Evolutionary conservation across 2,113 vertebrate species (phyloP), one percentile per base, ranked within the genome.

Genomic region (Seriola aureovittata): DNA sequence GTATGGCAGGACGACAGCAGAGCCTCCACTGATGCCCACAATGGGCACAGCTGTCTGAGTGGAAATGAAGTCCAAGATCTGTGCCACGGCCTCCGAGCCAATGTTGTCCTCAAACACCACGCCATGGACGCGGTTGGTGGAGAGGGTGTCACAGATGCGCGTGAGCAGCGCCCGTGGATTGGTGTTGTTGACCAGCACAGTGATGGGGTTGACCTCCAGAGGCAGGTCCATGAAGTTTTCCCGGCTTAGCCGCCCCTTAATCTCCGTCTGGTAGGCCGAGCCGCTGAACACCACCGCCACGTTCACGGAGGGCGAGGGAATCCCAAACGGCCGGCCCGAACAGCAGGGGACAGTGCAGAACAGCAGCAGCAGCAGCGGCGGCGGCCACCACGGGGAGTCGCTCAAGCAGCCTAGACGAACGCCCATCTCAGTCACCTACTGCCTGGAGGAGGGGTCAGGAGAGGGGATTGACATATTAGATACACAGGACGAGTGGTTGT

Each of bases 51-150:
- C 96, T 0, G 97, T 98, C 94, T 99, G 97, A 21, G 96, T 97
- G 67, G 97, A 98, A 89, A 99, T 93, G 90, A 99, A 99, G 94
- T 99, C 98, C 68, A 99, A 91, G 87, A 99, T 99, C 92, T 99
- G 98, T 4, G 98, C 98, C 93, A 99, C 97, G 0, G 98, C 98
- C 91, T 99, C 98, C 0, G 98, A 98, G 77, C 96, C 98, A 0
- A 99, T 94, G 54, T 97, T 97, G 94, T 99, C 98, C 89, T 99
- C 98, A 0, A 99, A 99, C 84, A 99, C 92, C n/a, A 99, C 95
- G 74, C 97, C 97, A 9, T 99, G 98, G 81, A 99, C 95, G 8
- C 94, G 96, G 82, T 97, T 96, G n/a, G 95, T 91, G 8, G 96
- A 94, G 0, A 99, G 96, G 19, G 97, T 96, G 88, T 97, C 66